Evolutionary conservation across 2,888 invertebrate species (phyloP), one percentile per base, ranked within the genome.

Genomic region (Aspidiotus destructor): DNA sequence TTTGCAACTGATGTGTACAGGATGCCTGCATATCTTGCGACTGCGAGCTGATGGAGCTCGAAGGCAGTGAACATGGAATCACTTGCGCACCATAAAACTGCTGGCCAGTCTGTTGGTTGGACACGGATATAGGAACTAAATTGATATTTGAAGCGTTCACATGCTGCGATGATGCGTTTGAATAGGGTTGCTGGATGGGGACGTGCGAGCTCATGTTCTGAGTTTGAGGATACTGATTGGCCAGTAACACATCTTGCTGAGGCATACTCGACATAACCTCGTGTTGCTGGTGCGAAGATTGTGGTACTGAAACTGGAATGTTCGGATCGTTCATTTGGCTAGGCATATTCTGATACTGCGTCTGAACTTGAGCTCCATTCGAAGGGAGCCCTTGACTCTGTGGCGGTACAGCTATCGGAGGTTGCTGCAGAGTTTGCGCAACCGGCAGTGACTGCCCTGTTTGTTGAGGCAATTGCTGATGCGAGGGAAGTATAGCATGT

Each of bases 401-500:
- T 9, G 40, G 52, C n/a, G 48, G 48, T 28, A 15, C 48, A 71
- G 69, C 54, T 71, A 62, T 53, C 69, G 76, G 28, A 28, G 28
- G 28, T 74, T 71, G 81, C 79, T 71, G 81, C 73, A 72, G 79
- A 78, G 77, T 80, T 68, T 71, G 72, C 63, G 63, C 70, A 70
- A 72, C 68, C 70, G 81, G 78, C 79, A 80, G 60, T 16, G 69
- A 57, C 54, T 67, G 70, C 41, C 44, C 28, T 53, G 42, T 63
- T 11, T 70, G 74, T 81, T 80, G 74, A 80, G 80, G 75, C 52
- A 9, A 40, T 13, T 62, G 62, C n/a, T 41, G 42, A 44, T 61
- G 61, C 16, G n/a, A 41, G n/a, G 16, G 58, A 17, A 9, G 58
- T 28, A 28, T 28, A 28, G 28, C 5, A 28, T 28, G 28, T 28